phyloP scores from a whole-genome alignment of 30 jellyfish, hydroid and myxozoan genomes.

The Hydractinia symbiolongicarpus region DNA sequence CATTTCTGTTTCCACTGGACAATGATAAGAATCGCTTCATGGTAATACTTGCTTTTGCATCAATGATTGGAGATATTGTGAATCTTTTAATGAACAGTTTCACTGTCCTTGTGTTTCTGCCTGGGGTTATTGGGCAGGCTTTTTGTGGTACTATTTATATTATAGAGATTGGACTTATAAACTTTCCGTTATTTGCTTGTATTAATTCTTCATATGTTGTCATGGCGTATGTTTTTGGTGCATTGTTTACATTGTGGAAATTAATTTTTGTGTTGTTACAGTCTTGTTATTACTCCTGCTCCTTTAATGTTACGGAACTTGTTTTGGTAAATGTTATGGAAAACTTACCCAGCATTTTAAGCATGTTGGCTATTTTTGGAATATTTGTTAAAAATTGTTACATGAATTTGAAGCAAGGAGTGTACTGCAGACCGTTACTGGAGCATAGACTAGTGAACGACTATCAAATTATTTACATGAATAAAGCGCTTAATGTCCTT shows the following conservation, averaged over 20 bases:
- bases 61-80: not conserved
- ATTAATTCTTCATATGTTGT: not conserved
- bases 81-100: not conserved
- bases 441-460: not conserved
- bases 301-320: not conserved
- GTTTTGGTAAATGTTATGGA: no score
- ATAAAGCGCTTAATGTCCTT: not conserved
- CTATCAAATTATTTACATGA: not conserved
- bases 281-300: not conserved
- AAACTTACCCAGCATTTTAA: no score
- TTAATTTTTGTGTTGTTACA: not conserved
- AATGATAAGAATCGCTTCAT: conserved; percentile 5
- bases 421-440: no score
- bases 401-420: no score
- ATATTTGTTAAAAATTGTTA: no score
- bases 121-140: conserved; percentile 4
- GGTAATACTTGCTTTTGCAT: conserved; percentile 6
- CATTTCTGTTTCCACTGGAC: not conserved
- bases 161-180: not conserved
- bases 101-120: not conserved
- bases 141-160: not conserved
- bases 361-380: no score
- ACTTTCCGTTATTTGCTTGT: not conserved
- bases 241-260: not conserved
- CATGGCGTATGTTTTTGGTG: not conserved